Base-by-base conservation (phyloP, 2,888 invertebrate genomes). In the Drosophila mercatorum region DNA sequence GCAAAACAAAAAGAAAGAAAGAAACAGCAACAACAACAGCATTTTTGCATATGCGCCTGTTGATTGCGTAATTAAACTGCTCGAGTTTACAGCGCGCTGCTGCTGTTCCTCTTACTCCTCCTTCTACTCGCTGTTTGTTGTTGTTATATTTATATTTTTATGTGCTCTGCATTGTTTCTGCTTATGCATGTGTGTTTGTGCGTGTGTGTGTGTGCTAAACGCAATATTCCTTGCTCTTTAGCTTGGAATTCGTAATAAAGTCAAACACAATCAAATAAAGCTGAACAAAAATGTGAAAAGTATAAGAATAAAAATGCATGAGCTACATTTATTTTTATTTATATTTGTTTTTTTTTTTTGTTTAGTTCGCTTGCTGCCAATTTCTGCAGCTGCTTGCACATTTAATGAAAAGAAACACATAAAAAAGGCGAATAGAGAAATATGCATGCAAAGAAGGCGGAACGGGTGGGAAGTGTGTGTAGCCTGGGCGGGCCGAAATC, bases 371-470 rank as follows among this genome's bases (percentile, higher is more conserved):
- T 55, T 63, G 61, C 69, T 84, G 83, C 80, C 83, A 82, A 80
- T 74, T 79, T 80, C 67, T 84, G 83, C 83, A 84, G 83, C 86
- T 84, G 83, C 74, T 86, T 77, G 86, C 87, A 83, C 72, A 84
- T 86, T 86, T 86, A 77, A 86, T 81, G 70, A 68, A 78, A 75
- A 43, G 62, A 74, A 71, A 74, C 68, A 74, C 68, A 72, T 65
- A 74, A 74, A 70, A 66, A 72, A 75, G 59, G 47, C 63, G 46
- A 68, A 58, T 34, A 68, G 10, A 40, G 26, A 28, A n/a, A 40
- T 69, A 53, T 38, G 47, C 22, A 26, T 55, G 64, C 44, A 51
- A 40, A 57, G 12, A 40, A 57, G 12, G 66, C 59, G 22, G 14
- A 52, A 52, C 57, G 66, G n/a, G 63, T 67, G 56, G 14, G 2